Evolutionary conservation across 2,113 vertebrate genomes (phyloP).

Genomic region (Myotis lucifugus): DNA sequence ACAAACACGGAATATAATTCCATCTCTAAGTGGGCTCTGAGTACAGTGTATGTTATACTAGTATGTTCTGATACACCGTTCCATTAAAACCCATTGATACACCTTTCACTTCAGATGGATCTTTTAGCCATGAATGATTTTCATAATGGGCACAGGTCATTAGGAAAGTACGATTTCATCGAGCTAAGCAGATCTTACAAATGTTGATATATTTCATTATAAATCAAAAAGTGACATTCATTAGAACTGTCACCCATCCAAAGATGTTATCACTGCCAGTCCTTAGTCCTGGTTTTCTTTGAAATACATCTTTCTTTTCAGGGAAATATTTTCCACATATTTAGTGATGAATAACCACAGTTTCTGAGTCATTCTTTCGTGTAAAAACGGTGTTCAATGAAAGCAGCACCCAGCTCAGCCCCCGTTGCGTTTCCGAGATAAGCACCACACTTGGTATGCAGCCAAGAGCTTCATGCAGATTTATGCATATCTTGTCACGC

Average conservation of each 20-base stretch:
- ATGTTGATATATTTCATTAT: not conserved
- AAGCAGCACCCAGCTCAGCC: not conserved
- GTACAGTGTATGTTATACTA: not conserved
- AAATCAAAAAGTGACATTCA: not conserved
- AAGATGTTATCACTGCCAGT: not conserved
- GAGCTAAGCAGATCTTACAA: not conserved
- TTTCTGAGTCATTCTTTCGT: not conserved
- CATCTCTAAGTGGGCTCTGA: not conserved
- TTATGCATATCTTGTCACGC: not conserved
- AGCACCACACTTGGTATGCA: not conserved
- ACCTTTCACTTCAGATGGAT: not conserved
- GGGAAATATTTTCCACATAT: not conserved
- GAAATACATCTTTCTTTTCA: not conserved
- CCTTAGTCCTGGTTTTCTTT: not conserved
- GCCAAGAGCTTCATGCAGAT: not conserved
- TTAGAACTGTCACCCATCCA: not conserved
- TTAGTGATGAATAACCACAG: not conserved
- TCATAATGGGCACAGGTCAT: not conserved
- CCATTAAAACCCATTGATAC: not conserved
- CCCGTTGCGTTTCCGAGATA: not conserved
- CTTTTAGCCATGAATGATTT: constrained; percentile 15
- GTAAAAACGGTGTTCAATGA: not conserved
- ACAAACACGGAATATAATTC: not conserved
- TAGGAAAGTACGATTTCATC: not conserved
- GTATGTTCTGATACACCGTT: not conserved